Base-by-base conservation (phyloP, 2,888 invertebrate species). In the Allygus modestus region DNA sequence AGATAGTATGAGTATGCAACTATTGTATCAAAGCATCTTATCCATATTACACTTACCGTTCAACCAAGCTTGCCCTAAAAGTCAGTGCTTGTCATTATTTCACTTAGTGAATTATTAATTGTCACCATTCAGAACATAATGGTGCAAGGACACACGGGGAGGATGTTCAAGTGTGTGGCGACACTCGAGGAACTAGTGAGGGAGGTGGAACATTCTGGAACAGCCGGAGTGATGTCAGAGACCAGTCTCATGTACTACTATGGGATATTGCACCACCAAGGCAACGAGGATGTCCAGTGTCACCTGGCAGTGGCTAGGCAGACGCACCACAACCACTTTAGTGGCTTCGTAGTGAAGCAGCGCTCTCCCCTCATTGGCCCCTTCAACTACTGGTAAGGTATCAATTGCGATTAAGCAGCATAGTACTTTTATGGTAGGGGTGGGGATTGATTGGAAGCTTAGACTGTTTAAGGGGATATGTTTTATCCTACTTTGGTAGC, bases 341-440 rank as follows among this genome's bases (percentile, higher is more conserved):
- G 51, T 17, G 83, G 75, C 9, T 83, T 83, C 33, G 58, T 61
- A n/a, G 75, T 83, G 5, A 54, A 75, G 15, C 51, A 51, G 31
- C 20, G 28, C n/a, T 75, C 83, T 17, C 2, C 20, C n/a, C 41
- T 75, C 15, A 83, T 73, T 37, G 37, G 20, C 12, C 37, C 75
- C 0, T 75, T 83, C 20, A 83, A 83, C 33, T 83, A 83, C 33
- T 83, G 83, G 83, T 83, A 58, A 58, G 58, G 11, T n/a, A 33
- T 37, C 37, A 37, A 9, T 37, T 37, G 9, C n/a, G n/a, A n/a
- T n/a, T n/a, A n/a, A n/a, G 26, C 26, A 65, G 15, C 5, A 4
- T 71, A 17, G 17, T 20, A 71, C 26, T 71, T 28, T 9, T 71
- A n/a, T n/a, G n/a, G n/a, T n/a, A n/a, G 28, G 7, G 17, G 28